Conservation (phyloP, 2,113 vertebrate genomes). For the Plestiodon gilberti region DNA sequence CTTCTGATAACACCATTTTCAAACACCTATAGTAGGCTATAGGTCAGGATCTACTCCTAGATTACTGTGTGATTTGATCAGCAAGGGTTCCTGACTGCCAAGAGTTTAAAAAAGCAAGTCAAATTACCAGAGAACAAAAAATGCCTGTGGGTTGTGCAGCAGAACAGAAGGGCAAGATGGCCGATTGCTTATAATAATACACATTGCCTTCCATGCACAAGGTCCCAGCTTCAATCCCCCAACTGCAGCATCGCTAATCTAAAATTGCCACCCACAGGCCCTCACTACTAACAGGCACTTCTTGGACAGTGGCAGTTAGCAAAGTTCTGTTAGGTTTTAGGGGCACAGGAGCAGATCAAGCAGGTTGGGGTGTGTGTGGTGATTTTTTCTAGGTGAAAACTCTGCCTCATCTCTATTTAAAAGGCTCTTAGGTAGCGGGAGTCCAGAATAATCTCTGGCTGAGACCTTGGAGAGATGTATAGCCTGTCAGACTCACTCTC, state of each 20-base stretch:
- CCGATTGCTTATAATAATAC: background rate
- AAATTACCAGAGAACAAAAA: too few relatives aligned
- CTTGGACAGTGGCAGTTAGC: background rate
- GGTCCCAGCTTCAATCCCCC: background rate
- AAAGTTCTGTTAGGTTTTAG: too few relatives aligned
- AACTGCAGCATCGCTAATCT: too few relatives aligned
- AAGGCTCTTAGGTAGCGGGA: background rate
- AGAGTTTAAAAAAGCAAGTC: too few relatives aligned
- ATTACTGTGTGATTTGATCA: too few relatives aligned
- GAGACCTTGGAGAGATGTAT: background rate
- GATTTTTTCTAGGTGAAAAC: background rate
- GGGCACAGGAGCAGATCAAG: background rate
- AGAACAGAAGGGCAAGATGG: background rate
- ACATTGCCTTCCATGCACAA: background rate
- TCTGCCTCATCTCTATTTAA: background rate
- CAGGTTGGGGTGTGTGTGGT: background rate
- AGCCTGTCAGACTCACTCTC: background rate
- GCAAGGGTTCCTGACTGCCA: too few relatives aligned
- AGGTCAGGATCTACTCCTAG: too few relatives aligned
- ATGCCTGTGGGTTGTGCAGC: too few relatives aligned
- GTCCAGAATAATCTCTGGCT: background rate
- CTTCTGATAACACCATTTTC: too few relatives aligned
- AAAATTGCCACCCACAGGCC: background rate
- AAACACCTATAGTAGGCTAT: too few relatives aligned
- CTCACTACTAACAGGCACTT: background rate